These are phyloP conservation scores for Chelonoidis abingdonii DNA, from an alignment of 2,113 vertebrate species.

Conservation along the genomic window DNA sequence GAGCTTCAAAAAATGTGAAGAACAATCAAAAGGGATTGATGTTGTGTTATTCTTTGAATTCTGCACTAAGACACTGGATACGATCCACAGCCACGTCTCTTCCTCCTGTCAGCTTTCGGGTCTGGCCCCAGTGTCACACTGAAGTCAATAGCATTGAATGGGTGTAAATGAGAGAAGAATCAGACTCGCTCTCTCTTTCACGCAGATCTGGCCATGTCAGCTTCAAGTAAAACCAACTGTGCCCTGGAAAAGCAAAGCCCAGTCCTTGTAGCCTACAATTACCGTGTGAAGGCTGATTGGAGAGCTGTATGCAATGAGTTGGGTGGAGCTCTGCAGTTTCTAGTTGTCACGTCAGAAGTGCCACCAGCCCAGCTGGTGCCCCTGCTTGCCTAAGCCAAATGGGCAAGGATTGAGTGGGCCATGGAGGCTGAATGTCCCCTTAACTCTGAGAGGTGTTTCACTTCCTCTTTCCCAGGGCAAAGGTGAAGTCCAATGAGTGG, in stretches of 20 bases:
- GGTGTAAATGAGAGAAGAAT: neutral
- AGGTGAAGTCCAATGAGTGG: neutral
- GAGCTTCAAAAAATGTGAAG: neutral
- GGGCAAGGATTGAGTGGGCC: neutral
- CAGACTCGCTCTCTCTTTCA: neutral
- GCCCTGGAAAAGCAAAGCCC: neutral
- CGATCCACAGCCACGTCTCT: neutral
- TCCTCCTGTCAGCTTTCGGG: neutral
- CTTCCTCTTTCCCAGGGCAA: rapidly evolving
- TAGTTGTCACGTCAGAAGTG: neutral
- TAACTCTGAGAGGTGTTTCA: neutral
- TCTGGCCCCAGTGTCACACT: neutral
- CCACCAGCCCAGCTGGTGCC: neutral
- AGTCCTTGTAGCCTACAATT: neutral
- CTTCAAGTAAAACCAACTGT: neutral
- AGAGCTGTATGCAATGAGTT: neutral
- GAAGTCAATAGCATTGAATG: neutral
- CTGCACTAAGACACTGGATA: neutral
- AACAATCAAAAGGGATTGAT: neutral
- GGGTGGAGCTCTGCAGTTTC: neutral
- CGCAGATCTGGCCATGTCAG: neutral
- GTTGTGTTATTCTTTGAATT: neutral
- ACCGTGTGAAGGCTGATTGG: neutral
- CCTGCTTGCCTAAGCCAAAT: neutral
- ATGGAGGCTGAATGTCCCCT: neutral